Evolutionary conservation across 2,888 invertebrate species (phyloP).

Genomic region (Rotaria magnacalcarata): DNA sequence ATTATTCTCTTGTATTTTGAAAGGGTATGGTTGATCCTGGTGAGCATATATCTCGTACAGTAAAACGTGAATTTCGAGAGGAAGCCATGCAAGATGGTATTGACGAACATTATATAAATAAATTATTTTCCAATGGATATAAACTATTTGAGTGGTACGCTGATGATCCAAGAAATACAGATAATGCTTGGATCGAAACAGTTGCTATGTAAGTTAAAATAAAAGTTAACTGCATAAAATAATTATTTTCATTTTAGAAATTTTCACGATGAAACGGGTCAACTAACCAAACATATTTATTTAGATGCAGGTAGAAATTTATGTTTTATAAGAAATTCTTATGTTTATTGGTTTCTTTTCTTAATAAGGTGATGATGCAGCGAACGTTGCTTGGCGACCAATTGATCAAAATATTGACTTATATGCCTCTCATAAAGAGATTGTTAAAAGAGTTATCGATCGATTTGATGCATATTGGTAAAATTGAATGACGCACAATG

Average conservation of each 20-base stretch:
- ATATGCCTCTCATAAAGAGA: slow-evolving; percentile 80
- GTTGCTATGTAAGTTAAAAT: slow-evolving; percentile 63
- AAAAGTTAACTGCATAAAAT: too few species aligned
- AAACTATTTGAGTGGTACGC: slow-evolving; percentile 74
- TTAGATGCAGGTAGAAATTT: slow-evolving; percentile 72
- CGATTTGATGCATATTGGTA: slow-evolving; percentile 70
- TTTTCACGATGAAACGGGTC: slow-evolving; percentile 80
- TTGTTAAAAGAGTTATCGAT: slow-evolving; percentile 69
- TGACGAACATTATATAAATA: slow-evolving; percentile 57
- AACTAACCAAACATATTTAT: slow-evolving; percentile 67
- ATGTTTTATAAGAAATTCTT: too few species aligned
- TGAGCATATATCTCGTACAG: slow-evolving; percentile 73
- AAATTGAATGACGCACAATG: slow-evolving; percentile 48
- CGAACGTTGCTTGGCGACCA: slow-evolving; percentile 80
- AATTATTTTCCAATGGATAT: slow-evolving; percentile 60
- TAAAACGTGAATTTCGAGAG: slow-evolving; percentile 87
- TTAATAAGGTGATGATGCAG: slow-evolving; percentile 57
- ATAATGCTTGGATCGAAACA: slow-evolving; percentile 98
- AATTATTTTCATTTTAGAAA: slow-evolving; percentile 60
- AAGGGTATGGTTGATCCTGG: slow-evolving; percentile 88
- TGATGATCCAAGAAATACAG: slow-evolving; percentile 93
- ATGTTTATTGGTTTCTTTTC: too few species aligned
- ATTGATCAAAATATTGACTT: slow-evolving; percentile 68
- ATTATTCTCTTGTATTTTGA: slow-evolving; percentile 37
- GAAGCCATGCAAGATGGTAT: slow-evolving; percentile 74